Evolutionary conservation across 2,888 invertebrate species (phyloP).

Genomic region (Halocaridina rubra): DNA sequence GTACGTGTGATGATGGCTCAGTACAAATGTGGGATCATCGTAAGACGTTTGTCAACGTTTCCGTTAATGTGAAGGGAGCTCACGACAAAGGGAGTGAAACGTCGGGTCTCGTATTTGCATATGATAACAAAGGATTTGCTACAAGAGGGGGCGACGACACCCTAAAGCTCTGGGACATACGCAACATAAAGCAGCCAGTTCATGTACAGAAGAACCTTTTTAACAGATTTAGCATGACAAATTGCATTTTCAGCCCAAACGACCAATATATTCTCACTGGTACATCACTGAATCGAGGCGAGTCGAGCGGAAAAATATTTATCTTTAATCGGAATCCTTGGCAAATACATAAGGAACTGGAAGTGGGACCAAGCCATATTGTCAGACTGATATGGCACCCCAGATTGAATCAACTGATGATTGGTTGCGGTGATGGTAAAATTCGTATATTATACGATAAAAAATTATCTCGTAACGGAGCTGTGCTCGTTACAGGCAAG

Average conservation of each 20-base stretch:
- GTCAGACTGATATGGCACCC: conserved; percentile 96
- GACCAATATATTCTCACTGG: conserved; percentile 90
- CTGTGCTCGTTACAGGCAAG: conserved; percentile 88
- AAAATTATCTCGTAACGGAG: conserved; percentile 86
- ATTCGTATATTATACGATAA: conserved; percentile 93
- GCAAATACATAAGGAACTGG: conserved; percentile 79
- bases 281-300: conserved; percentile 79
- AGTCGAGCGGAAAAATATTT: conserved; percentile 76
- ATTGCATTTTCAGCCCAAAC: conserved; percentile 87
- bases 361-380: conserved; percentile 76
- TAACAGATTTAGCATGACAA: conserved; percentile 79
- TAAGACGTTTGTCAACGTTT: conserved; percentile 87
- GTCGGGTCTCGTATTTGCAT: conserved; percentile 87
- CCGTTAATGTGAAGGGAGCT: conserved; percentile 80
- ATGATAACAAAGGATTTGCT: conserved; percentile 81
- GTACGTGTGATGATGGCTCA: conserved; percentile 94
- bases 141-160: conserved; percentile 92
- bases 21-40: conserved; percentile 98
- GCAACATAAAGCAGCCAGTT: conserved; percentile 83
- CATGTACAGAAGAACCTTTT: conserved; percentile 78
- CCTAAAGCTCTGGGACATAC: conserved; percentile 93
- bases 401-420: conserved; percentile 95
- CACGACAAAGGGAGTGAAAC: conserved; percentile 85
- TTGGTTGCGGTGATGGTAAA: conserved; percentile 90
- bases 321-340: conserved; percentile 86